phyloP scores from a whole-genome alignment of 2,888 invertebrate genomes.

The Oasisia sp. region DNA sequence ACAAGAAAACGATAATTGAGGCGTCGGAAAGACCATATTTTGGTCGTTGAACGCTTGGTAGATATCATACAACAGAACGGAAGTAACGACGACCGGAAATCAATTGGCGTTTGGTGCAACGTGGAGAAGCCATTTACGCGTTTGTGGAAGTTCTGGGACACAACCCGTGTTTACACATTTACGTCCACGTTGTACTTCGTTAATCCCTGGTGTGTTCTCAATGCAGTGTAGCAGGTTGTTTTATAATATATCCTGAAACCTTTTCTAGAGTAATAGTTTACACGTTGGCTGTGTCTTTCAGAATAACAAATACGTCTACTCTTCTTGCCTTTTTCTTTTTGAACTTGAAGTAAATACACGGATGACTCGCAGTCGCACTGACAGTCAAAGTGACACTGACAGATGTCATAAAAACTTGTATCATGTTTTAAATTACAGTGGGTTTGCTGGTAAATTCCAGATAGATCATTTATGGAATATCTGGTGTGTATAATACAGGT shows the following conservation, averaged over 20 bases:
- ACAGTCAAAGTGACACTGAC: too few species aligned
- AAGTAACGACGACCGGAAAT: not conserved
- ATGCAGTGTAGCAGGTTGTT: not conserved
- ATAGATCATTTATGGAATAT: not conserved
- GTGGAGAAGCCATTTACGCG: conserved; percentile 17
- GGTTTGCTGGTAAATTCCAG: not conserved
- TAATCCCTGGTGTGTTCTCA: not conserved
- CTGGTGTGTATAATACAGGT: not conserved
- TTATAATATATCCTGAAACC: not conserved
- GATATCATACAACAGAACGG: not conserved
- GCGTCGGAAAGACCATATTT: not conserved
- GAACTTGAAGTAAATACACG: too few species aligned
- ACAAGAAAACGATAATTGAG: not conserved
- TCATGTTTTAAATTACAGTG: not conserved
- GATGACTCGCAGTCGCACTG: too few species aligned
- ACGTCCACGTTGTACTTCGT: not conserved
- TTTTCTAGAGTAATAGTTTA: not conserved
- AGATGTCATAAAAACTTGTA: not conserved
- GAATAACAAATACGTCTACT: too few species aligned
- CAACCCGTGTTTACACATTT: not conserved
- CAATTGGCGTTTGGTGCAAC: conserved; percentile 17
- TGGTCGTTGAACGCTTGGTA: not conserved
- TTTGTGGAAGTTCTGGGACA: not conserved
- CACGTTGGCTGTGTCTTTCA: not conserved
- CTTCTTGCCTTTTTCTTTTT: too few species aligned